Evolutionary conservation across 2,888 invertebrate genomes (phyloP), one percentile per base, ranked within the genome.

Genomic region (Blera fallax): DNA sequence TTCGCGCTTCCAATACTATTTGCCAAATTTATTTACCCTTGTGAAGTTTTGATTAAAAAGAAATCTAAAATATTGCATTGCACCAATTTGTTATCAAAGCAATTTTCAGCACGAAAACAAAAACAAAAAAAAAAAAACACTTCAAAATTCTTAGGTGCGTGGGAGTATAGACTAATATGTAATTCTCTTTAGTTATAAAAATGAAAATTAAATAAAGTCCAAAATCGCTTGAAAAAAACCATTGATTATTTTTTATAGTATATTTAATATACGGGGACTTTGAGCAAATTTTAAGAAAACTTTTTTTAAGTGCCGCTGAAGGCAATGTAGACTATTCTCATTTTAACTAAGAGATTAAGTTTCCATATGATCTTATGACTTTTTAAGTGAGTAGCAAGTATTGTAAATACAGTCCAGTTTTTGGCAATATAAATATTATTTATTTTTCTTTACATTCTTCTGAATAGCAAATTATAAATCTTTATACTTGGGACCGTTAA

Each of bases 1-100:
- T 91, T 90, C 91, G 91, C 91, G 91, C 91, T 91, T 91, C 91
- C 91, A 91, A 88, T 89, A 89, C 89, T 89, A 90, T 91, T 91
- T 90, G 91, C 91, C 91, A 91, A 91, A 91, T 91, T 91, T 84
- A 84, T 84, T 84, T 84, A 84, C 50, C 69, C 69, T 52, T 70
- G 78, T 87, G 81, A 72, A 79, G 60, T 69, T 52, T 78, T 64
- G 56, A 83, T 67, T 62, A 11, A 32, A 79, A 52, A 69, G 54
- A 62, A 58, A 54, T 40, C 14, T 56, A 32, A 62, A 50, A 65
- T 67, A 73, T 73, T 79, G 52, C 79, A 87, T 62, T 40, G 74
- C 84, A 80, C 87, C 72, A 80, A 80, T 85, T 87, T 78, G 52
- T 87, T 84, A 64, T 76, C 72, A 87, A 87, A 65, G 69, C 24